phyloP scores from a whole-genome alignment of 2,888 invertebrate species.

The Brenthis daphne region DNA sequence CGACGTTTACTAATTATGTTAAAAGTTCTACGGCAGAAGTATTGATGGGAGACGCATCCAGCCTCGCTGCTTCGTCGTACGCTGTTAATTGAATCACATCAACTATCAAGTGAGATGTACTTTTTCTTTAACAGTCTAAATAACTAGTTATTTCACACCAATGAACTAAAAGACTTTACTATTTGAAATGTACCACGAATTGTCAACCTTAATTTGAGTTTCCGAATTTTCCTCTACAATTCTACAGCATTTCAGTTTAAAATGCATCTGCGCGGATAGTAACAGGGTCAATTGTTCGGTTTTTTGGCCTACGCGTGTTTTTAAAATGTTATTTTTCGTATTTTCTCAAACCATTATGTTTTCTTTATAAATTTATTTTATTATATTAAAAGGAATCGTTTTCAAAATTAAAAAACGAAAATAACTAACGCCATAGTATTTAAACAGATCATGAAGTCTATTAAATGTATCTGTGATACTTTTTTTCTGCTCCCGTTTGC shows the following conservation, averaged over 20 bases:
- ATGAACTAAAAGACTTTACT: background rate
- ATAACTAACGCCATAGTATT: too few relatives aligned
- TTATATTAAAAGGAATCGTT: too few relatives aligned
- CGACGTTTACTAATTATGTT: background rate
- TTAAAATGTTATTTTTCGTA: too few relatives aligned
- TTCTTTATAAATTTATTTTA: too few relatives aligned
- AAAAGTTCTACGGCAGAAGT: slow-evolving; percentile 5
- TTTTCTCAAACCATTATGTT: too few relatives aligned
- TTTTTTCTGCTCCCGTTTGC: background rate
- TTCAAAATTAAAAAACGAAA: too few relatives aligned
- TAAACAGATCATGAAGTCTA: background rate
- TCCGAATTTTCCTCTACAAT: slow-evolving; percentile 2
- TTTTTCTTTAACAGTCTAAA: too few relatives aligned
- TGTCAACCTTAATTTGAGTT: slow-evolving; percentile 3
- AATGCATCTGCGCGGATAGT: background rate
- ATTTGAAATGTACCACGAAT: background rate
- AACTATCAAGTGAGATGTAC: too few relatives aligned
- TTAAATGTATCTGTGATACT: background rate
- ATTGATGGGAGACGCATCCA: background rate
- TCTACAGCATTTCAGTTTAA: slow-evolving; percentile 3
- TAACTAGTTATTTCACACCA: too few relatives aligned
- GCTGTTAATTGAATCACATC: background rate
- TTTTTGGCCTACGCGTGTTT: background rate
- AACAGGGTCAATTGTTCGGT: slow-evolving; percentile 1
- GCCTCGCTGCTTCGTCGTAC: background rate